Base-by-base conservation (phyloP, 2,797 vertebrate species). In the Cuculus canorus region DNA sequence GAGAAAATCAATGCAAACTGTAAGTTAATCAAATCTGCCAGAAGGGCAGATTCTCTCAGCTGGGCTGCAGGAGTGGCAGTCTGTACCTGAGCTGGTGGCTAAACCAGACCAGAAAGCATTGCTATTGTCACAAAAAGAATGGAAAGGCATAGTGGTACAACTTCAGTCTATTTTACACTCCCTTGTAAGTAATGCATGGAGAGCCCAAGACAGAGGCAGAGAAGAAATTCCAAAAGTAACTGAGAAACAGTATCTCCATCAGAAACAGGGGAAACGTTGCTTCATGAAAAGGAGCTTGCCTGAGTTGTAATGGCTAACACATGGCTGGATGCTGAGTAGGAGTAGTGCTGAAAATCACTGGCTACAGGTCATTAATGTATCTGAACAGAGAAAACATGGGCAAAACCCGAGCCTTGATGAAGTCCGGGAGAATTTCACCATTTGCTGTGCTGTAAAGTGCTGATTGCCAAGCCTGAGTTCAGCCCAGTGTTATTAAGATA, bases 331-430 rank as follows among this genome's bases (percentile, higher is more conserved):
- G 48, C 56, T 91, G 82, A 25, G 17, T 70, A 85, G 82, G 32
- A 89, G 60, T 43, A 68, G 56, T n/a, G 72, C 88, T 96, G 89
- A 88, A 82, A 92, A 87, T 82, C 60, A 48, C 84, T 85, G 91
- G 68, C 89, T 91, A 24, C 28, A 56, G 76, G 78, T 75, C 72
- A 86, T 78, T 56, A 16, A 30, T 71, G 17, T 27, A 41, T 83
- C 41, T 88, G 65, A 91, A 80, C 30, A 83, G 85, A 73, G 45
- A 78, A 91, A 89, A 86, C 5, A 12, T 1, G 1, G 5, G 61
- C 75, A 80, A 91, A 94, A 77, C 11, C 41, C 86, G 27, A 71
- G 45, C 53, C 33, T 78, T 82, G 53, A 82, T 81, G 80, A 86
- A 78, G 43, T 47, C 35, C 43, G 56, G 79, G 45, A 61, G 69